Percentiles rank a stretch among this genome's conserved stretches.
Evolutionary conservation across 2,113 vertebrate genomes (phyloP).

Genomic region (Cyanoderma ruficeps): DNA sequence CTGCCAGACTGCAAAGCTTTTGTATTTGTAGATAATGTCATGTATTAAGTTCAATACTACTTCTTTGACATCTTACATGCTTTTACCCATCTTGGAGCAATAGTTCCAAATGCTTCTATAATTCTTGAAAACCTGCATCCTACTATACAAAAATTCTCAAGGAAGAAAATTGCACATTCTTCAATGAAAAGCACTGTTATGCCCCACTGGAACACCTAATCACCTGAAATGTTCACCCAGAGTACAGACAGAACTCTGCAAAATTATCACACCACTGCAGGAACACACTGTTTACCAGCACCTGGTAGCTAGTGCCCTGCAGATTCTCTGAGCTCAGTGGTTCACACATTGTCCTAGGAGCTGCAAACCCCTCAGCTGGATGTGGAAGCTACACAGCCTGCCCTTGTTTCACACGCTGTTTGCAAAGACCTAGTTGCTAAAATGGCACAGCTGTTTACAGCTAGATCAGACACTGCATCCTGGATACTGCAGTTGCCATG

Average conservation of each 20-base stretch:
- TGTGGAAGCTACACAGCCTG: not conserved
- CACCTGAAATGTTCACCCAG: not conserved
- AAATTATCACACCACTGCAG: not conserved
- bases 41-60: not conserved
- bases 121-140: not conserved
- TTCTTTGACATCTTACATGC: not conserved
- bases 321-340: not conserved
- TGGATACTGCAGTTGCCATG: constrained; percentile 28
- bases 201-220: not conserved
- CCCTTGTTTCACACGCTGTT: not conserved
- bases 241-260: not conserved
- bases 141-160: not conserved
- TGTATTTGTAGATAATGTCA: not conserved
- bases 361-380: not conserved
- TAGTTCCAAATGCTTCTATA: not conserved
- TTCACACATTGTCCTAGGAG: not conserved
- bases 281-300: not conserved
- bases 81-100: not conserved
- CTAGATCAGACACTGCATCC: constrained; percentile 1
- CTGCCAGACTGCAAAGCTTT: not conserved
- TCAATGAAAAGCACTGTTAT: not conserved
- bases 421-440: not conserved
- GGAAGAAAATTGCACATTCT: not conserved
- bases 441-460: constrained; percentile 37
- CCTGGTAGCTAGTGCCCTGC: not conserved